Percentiles rank a stretch among this genome's conserved stretches.
Evolutionary conservation across 2,888 invertebrate genomes (phyloP).

Genomic region (Orchestes rusci): DNA sequence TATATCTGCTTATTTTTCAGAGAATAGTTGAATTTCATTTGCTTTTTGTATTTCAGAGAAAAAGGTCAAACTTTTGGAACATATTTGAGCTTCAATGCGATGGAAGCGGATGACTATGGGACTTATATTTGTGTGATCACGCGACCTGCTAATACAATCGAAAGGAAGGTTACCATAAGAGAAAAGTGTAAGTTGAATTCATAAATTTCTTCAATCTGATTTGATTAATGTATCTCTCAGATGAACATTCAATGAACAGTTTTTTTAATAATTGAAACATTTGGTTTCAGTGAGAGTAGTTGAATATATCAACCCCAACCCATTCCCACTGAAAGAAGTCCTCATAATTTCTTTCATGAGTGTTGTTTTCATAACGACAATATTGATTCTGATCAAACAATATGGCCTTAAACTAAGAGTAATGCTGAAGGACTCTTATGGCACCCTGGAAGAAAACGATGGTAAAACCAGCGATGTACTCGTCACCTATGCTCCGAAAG

Average conservation of each 20-base stretch:
- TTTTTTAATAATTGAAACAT: no score
- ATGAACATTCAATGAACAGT: no score
- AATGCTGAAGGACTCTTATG: slow-evolving; percentile 47
- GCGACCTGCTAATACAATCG: slow-evolving; percentile 52
- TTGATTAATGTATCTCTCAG: no score
- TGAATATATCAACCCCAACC: slow-evolving; percentile 38
- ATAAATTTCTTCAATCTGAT: no score
- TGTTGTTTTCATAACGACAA: slow-evolving; percentile 47
- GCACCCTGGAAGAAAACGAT: slow-evolving; percentile 45
- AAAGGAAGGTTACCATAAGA: slow-evolving; percentile 48
- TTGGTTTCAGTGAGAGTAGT: slow-evolving; percentile 38
- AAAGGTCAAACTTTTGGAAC: slow-evolving; percentile 64
- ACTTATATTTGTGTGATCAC: slow-evolving; percentile 64
- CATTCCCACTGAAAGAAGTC: slow-evolving; percentile 53
- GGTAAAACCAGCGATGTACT: slow-evolving; percentile 57
- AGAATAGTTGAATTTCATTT: no score
- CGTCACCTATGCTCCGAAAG: slow-evolving; percentile 57
- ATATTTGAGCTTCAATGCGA: slow-evolving; percentile 55
- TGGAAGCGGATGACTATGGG: slow-evolving; percentile 60
- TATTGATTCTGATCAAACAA: slow-evolving; percentile 48
- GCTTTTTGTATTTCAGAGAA: slow-evolving; percentile 48
- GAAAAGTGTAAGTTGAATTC: slow-evolving; percentile 47
- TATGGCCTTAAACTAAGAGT: slow-evolving; percentile 47
- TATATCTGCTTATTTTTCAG: no score
- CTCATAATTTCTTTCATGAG: slow-evolving; percentile 41